Evolutionary conservation across 1,140 invertebrate species (phyloP).

Genomic region (Leptoteleia sp.): DNA sequence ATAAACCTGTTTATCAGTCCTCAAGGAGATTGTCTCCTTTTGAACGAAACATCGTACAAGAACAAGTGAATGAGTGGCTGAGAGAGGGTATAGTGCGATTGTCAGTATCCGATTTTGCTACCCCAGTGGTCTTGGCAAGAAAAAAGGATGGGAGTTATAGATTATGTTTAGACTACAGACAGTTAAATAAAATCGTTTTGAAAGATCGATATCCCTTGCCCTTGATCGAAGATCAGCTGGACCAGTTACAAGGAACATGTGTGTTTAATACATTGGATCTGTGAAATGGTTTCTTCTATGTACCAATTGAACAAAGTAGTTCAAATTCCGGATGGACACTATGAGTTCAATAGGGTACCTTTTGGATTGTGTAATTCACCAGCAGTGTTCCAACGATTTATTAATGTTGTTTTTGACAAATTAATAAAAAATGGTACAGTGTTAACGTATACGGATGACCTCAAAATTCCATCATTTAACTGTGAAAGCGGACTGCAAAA

Average conservation of each 20-base stretch:
- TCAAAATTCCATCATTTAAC: conserved; percentile 3
- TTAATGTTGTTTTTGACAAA: conserved; percentile 6
- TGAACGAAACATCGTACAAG: background rate
- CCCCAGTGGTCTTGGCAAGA: conserved; percentile 46
- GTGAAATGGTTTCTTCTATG: too few species aligned
- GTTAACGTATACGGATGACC: too few species aligned
- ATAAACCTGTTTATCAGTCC: background rate
- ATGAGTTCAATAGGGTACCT: conserved; percentile 20
- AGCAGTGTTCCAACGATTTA: conserved; percentile 20
- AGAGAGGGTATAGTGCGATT: background rate
- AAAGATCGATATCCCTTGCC: conserved; percentile 79
- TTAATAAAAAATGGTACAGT: too few species aligned
- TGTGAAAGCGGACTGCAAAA: background rate
- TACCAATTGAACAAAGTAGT: conserved; percentile 23
- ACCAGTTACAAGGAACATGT: conserved; percentile 68
- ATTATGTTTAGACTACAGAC: conserved; percentile 80
- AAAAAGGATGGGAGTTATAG: conserved; percentile 71
- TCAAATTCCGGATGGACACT: conserved; percentile 34
- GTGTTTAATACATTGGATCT: conserved; percentile 65
- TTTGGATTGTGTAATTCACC: conserved; percentile 32
- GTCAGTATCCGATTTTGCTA: conserved; percentile 72
- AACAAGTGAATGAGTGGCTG: conserved; percentile 3
- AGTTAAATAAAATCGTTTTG: conserved; percentile 76
- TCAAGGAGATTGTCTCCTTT: background rate
- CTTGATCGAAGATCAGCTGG: conserved; percentile 77